Base-by-base conservation (phyloP, 2,797 vertebrate species). In the Todus mexicanus region DNA sequence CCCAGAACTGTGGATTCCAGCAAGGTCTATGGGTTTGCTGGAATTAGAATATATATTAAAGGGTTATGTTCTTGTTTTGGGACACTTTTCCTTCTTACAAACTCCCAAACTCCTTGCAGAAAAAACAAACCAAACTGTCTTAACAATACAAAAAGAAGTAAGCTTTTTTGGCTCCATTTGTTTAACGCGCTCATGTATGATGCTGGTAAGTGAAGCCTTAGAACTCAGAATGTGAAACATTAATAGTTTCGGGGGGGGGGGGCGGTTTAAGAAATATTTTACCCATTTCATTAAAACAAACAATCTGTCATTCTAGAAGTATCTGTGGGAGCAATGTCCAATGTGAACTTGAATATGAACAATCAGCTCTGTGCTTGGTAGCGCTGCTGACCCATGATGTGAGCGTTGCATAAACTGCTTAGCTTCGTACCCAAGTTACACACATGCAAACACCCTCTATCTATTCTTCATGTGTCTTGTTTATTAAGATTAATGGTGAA, bases 81-180 rank as follows among this genome's bases (percentile, higher is more conserved):
- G 3, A n/a, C 45, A 79, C 48, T 91, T 91, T 84, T 88, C 29
- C 40, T 89, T 76, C 53, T 86, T 77, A 61, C 15, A 89, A 50
- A 29, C 31, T 73, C 72, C 42, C 48, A 78, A 40, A 38, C 81
- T 91, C 37, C 64, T 84, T 89, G 57, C 81, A 89, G 75, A 93
- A 80, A 75, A 89, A 94, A 89, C 71, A 94, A 95, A 92, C 78
- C 76, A 94, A 91, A 61, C 56, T 89, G 35, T 48, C 90, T 68
- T 82, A 77, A 87, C 64, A 89, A 78, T 40, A 84, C 25, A 80
- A 79, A 86, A 88, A 68, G 25, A 74, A 90, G 35, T 79, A 74
- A 93, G 74, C 53, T 89, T 92, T 93, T 91, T 80, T 92, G 80
- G 48, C 88, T 65, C 54, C 40, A 14, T 68, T 93, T 96, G 85